phyloP scores from a whole-genome alignment of 2,888 invertebrate species.

The Pterobdella sp. region DNA sequence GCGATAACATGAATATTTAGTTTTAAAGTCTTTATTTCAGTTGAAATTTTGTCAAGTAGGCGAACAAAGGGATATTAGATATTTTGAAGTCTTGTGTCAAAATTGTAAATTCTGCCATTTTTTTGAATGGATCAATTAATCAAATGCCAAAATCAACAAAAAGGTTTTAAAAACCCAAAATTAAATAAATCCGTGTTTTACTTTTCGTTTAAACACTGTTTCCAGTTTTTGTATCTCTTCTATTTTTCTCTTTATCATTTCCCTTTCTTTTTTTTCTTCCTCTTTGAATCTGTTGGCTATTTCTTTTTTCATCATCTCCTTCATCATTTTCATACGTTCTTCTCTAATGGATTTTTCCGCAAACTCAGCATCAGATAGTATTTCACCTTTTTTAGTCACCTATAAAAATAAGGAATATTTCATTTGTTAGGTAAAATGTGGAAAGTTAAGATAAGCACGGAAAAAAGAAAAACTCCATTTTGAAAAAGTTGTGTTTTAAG shows the following conservation, averaged over 20 bases:
- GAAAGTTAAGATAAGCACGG: neutral
- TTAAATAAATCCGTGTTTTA: conserved; percentile 31
- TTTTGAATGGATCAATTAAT: neutral
- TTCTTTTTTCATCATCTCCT: conserved; percentile 50
- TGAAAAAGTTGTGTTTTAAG: neutral
- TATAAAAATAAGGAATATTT: conserved; percentile 34
- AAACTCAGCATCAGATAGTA: conserved; percentile 48
- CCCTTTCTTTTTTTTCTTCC: conserved; percentile 34
- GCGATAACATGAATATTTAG: neutral
- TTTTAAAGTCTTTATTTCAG: neutral
- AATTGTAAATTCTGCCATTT: neutral
- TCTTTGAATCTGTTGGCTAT: conserved; percentile 48
- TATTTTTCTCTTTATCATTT: conserved; percentile 45
- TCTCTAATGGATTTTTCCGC: conserved; percentile 47
- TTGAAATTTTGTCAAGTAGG: neutral
- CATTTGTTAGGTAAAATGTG: too few species aligned
- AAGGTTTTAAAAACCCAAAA: neutral
- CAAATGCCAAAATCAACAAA: conserved; percentile 11
- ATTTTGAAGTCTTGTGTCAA: too few species aligned
- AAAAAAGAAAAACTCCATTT: neutral
- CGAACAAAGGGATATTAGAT: too few species aligned
- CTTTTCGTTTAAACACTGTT: conserved; percentile 43
- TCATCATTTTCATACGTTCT: conserved; percentile 50
- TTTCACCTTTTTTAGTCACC: conserved; percentile 45
- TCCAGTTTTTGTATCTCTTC: conserved; percentile 51